Conservation (phyloP, 2,797 vertebrate genomes). For the Merluccius polli region DNA sequence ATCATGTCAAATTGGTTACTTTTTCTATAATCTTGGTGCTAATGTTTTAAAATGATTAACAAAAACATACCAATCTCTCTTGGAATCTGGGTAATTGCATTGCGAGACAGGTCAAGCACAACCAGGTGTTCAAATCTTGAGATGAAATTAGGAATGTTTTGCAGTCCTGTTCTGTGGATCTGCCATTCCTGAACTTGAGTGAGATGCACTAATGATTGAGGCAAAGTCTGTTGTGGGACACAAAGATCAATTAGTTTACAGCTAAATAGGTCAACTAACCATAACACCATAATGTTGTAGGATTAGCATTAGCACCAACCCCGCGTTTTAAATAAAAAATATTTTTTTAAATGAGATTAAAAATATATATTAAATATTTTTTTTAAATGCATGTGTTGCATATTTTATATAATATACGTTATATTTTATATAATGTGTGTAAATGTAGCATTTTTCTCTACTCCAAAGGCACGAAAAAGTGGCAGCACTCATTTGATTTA, state of each 20-base stretch:
- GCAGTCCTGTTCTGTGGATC: constrained; percentile 83
- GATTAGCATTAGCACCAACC: too few relatives aligned
- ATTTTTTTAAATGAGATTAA: too few relatives aligned
- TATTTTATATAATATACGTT: too few relatives aligned
- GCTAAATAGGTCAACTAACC: neutral
- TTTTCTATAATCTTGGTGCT: neutral
- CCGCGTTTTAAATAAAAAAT: too few relatives aligned
- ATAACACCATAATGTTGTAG: too few relatives aligned
- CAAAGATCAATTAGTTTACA: neutral
- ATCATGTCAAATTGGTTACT: too few relatives aligned
- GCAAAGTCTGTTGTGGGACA: constrained; percentile 75
- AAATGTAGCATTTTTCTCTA: too few relatives aligned
- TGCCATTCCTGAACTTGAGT: constrained; percentile 91
- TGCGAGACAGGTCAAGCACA: constrained; percentile 89
- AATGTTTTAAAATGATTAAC: neutral
- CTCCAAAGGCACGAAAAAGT: too few relatives aligned
- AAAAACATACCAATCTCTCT: constrained; percentile 83
- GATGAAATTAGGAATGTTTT: constrained; percentile 85
- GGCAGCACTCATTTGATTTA: too few relatives aligned
- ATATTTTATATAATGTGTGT: too few relatives aligned
- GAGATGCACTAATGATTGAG: constrained; percentile 81
- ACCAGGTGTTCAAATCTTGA: constrained; percentile 83
- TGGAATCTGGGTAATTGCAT: constrained; percentile 81
- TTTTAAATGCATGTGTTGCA: too few relatives aligned
- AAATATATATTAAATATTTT: too few relatives aligned